These are phyloP conservation scores for Scarus forsteni DNA, from an alignment of 2,797 vertebrate species.

Conservation along the genomic window DNA sequence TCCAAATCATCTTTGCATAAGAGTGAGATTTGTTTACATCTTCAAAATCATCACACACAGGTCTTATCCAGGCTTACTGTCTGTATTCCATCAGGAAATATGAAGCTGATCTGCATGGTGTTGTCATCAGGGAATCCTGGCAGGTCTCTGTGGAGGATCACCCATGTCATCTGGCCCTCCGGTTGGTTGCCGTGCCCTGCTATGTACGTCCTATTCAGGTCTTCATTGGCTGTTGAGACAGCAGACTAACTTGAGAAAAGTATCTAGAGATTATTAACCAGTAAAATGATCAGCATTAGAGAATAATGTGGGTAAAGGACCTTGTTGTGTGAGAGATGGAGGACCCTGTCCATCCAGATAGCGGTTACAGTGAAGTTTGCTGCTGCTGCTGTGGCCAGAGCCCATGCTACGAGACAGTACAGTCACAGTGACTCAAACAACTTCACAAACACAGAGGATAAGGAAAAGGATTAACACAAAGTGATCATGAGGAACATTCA, in stretches of 20 bases:
- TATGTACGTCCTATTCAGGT: neutral
- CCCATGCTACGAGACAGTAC: slow-evolving; percentile 66
- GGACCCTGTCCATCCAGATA: slow-evolving; percentile 76
- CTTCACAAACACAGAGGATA: slow-evolving; percentile 1
- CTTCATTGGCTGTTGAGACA: slow-evolving; percentile 52
- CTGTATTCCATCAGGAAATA: slow-evolving; percentile 76
- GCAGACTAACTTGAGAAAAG: neutral
- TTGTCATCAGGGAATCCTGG: slow-evolving; percentile 63
- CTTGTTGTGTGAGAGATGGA: slow-evolving; percentile 64
- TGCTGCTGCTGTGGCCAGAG: slow-evolving; percentile 70
- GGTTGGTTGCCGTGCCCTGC: slow-evolving; percentile 61
- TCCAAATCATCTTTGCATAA: no score
- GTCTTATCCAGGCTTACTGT: slow-evolving; percentile 50
- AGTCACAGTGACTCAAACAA: neutral
- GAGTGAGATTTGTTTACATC: no score
- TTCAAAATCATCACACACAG: no score
- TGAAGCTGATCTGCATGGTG: slow-evolving; percentile 73
- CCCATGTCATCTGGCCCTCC: slow-evolving; percentile 69
- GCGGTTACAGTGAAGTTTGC: slow-evolving; percentile 76
- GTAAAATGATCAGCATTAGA: neutral
- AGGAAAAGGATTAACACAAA: neutral
- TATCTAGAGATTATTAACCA: neutral
- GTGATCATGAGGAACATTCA: neutral
- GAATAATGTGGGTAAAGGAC: slow-evolving; percentile 41
- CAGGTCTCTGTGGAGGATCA: slow-evolving; percentile 60